These are phyloP conservation scores for Onchidella celtica DNA, from an alignment of 2,888 invertebrate genomes.

Conservation along the genomic window DNA sequence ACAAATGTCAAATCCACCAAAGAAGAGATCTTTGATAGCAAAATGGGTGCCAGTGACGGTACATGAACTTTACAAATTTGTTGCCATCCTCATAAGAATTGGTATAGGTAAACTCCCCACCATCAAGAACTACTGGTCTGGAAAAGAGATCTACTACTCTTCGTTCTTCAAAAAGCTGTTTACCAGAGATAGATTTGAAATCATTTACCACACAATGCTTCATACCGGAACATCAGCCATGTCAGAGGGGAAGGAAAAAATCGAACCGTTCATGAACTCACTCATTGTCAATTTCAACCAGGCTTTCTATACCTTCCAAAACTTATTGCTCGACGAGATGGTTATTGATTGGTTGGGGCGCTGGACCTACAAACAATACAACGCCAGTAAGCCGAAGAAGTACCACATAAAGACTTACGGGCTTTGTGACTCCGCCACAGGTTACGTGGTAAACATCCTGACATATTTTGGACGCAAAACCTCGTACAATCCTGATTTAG, in stretches of 20 bases:
- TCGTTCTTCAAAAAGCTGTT: not conserved
- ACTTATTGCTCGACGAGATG: not conserved
- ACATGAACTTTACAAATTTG: not conserved
- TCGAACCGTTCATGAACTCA: not conserved
- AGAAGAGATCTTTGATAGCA: not conserved
- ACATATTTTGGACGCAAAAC: not conserved
- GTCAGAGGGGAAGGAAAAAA: not conserved
- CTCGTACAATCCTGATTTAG: not conserved
- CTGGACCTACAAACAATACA: not conserved
- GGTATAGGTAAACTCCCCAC: not conserved
- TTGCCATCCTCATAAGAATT: not conserved
- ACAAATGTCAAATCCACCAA: not conserved
- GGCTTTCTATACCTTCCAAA: constrained; percentile 10
- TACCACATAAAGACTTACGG: not conserved
- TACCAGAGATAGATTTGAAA: not conserved
- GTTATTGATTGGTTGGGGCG: not conserved
- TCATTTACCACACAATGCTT: not conserved
- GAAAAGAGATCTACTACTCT: not conserved
- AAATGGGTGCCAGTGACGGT: not conserved
- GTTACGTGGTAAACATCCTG: not conserved
- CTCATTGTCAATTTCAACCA: not conserved
- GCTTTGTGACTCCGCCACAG: not conserved
- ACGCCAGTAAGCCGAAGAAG: not conserved
- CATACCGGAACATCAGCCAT: not conserved
- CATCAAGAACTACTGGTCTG: not conserved